A percentile compares a stretch with the other conserved stretches of the same genome.
Conservation (phyloP, 2,113 vertebrate genomes). For the Chloebia gouldiae region DNA sequence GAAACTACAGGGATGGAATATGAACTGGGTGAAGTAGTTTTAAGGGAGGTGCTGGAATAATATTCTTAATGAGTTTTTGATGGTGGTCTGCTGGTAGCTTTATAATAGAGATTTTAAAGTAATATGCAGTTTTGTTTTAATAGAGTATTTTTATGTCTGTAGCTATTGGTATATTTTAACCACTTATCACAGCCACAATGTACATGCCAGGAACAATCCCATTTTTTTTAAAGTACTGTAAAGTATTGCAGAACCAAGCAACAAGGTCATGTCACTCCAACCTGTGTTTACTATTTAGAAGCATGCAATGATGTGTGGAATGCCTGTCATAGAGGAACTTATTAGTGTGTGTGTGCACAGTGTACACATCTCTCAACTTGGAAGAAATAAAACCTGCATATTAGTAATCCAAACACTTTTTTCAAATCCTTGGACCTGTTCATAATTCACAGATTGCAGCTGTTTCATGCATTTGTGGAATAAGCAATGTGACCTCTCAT, state of each 20-base stretch:
- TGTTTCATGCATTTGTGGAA: neutral
- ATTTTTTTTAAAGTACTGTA: neutral
- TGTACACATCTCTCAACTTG: neutral
- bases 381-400: neutral
- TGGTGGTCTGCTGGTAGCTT: neutral
- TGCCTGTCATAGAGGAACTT: neutral
- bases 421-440: neutral
- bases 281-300: neutral
- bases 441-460: neutral
- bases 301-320: rapidly evolving
- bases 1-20: neutral
- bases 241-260: neutral
- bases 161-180: neutral
- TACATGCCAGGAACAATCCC: neutral
- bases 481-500: neutral
- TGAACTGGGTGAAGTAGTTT: neutral
- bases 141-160: neutral
- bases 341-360: neutral
- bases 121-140: neutral
- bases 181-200: neutral
- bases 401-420: neutral
- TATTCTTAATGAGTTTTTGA: neutral
- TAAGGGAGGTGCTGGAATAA: neutral
- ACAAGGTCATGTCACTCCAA: neutral
- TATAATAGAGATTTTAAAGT: neutral